phyloP scores from a whole-genome alignment of 2,888 invertebrate genomes.

The Ypsolopha sequella region DNA sequence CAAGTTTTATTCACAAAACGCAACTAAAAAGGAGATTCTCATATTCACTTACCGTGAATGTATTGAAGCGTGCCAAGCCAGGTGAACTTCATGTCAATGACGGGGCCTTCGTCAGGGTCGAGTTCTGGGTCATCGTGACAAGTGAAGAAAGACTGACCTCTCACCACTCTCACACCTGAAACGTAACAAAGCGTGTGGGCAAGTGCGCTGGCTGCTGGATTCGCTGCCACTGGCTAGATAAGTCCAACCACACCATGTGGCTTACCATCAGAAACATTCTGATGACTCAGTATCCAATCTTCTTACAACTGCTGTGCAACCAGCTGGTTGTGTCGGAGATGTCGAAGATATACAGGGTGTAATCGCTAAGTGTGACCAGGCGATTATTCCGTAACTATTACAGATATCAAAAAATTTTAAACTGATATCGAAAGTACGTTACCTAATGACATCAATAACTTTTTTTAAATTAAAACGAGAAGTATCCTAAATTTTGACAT shows the following conservation, averaged over 20 bases:
- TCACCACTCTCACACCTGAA: neutral
- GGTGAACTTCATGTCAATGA: slow-evolving; percentile 37
- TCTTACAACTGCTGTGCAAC: too few relatives aligned
- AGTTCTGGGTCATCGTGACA: slow-evolving; percentile 45
- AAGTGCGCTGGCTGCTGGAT: too few relatives aligned
- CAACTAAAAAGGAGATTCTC: neutral
- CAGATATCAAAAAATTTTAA: too few relatives aligned
- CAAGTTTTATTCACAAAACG: neutral
- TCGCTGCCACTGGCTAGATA: neutral
- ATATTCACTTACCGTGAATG: slow-evolving; percentile 34
- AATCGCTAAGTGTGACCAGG: too few relatives aligned
- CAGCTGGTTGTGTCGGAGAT: too few relatives aligned
- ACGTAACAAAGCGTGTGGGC: neutral
- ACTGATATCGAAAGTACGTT: too few relatives aligned
- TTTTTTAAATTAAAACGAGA: too few relatives aligned
- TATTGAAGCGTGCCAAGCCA: slow-evolving; percentile 55
- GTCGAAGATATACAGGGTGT: too few relatives aligned
- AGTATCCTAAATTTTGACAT: too few relatives aligned
- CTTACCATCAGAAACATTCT: neutral
- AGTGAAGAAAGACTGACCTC: slow-evolving; percentile 32
- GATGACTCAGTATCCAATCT: too few relatives aligned
- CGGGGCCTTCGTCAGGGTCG: slow-evolving; percentile 36
- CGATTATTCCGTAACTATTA: too few relatives aligned
- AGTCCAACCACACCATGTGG: neutral
- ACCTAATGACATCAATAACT: too few relatives aligned